Conservation (phyloP, 2,113 vertebrate genomes). For the Ptilonorhynchus violaceus region DNA sequence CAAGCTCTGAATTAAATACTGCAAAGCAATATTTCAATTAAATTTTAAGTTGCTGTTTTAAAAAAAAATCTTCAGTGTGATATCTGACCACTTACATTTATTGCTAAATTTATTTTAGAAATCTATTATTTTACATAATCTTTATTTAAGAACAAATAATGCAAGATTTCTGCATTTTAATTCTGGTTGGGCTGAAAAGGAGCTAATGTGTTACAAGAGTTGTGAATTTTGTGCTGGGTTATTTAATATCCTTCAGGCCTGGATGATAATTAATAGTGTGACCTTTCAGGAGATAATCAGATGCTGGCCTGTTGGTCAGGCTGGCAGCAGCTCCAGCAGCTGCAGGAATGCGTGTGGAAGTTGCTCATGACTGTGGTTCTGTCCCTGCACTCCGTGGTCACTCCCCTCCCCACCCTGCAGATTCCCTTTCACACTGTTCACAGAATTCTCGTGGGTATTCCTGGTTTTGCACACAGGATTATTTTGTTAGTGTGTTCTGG, state of each 20-base stretch:
- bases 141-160: background rate
- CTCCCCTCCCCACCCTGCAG: background rate
- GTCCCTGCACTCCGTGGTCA: background rate
- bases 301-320: background rate
- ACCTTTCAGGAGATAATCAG: slow-evolving; percentile 21
- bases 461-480: background rate
- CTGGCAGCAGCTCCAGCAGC: slow-evolving; percentile 21
- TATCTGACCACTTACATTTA: background rate
- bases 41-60: background rate
- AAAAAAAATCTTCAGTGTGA: background rate
- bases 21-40: background rate
- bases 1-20: slow-evolving; percentile 8
- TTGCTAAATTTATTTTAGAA: background rate
- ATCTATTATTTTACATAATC: background rate
- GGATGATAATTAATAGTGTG: background rate
- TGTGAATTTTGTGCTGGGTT: background rate
- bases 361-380: background rate
- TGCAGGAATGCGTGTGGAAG: background rate
- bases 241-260: background rate
- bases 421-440: background rate
- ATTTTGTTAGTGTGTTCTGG: background rate
- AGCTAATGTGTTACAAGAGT: background rate
- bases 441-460: background rate
- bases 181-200: background rate
- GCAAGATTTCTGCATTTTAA: background rate